Evolutionary conservation across 2,113 vertebrate species (phyloP).

Genomic region (Cacatua alba): DNA sequence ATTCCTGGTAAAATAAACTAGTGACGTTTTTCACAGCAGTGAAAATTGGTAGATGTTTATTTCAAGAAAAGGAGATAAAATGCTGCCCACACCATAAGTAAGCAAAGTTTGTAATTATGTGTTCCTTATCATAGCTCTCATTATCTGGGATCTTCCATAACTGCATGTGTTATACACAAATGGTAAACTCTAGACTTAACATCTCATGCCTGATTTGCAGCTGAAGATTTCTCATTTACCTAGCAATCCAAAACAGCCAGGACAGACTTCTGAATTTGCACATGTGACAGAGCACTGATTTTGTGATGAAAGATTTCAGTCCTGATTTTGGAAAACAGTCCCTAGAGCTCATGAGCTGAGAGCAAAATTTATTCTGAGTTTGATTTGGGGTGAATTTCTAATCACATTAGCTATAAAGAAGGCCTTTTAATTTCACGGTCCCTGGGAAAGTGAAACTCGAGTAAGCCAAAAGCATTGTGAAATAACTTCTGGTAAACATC

Average conservation of each 20-base stretch:
- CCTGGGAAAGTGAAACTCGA: conserved; percentile 7
- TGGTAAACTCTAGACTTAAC: neutral
- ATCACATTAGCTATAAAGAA: neutral
- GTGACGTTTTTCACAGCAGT: neutral
- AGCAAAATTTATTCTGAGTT: conserved; percentile 4
- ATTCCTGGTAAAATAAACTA: neutral
- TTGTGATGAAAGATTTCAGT: neutral
- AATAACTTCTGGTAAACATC: neutral
- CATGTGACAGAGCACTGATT: neutral
- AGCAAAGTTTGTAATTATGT: neutral
- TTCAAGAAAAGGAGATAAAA: conserved; percentile 18
- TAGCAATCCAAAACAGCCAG: neutral
- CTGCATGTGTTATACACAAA: neutral
- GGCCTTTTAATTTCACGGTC: neutral
- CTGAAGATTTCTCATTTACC: neutral
- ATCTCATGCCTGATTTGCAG: neutral
- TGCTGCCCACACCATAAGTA: neutral
- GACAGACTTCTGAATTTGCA: neutral
- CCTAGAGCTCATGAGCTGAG: neutral
- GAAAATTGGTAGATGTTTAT: neutral
- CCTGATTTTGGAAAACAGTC: neutral
- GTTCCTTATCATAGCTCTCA: neutral
- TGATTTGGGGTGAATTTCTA: conserved; percentile 6
- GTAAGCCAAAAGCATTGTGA: neutral
- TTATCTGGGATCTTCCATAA: neutral